These are phyloP conservation scores for Vireo griseus DNA, from an alignment of 2,797 vertebrate genomes.

Conservation along the genomic window DNA sequence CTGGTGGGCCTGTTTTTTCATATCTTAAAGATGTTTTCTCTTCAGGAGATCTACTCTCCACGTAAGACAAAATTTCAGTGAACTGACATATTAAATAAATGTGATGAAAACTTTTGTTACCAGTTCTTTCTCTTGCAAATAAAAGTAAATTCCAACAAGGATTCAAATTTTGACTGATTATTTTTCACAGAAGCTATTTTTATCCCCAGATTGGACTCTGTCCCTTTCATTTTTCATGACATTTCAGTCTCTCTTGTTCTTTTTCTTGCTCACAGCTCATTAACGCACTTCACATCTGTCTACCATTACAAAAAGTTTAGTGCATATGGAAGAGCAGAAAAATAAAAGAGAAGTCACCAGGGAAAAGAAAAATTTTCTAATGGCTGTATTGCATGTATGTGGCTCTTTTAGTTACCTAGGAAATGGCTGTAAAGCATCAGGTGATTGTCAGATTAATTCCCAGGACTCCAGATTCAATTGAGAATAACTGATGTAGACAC, in stretches of 20 bases:
- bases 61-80: neutral
- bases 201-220: neutral
- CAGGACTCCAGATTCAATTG: neutral
- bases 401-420: neutral
- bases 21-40: neutral
- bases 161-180: neutral
- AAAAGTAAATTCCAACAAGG: neutral
- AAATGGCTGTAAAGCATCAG: neutral
- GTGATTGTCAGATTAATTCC: neutral
- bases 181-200: neutral
- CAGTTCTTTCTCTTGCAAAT: neutral
- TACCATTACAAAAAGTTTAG: neutral
- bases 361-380: neutral
- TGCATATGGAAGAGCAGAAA: neutral
- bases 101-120: neutral
- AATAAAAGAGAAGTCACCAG: neutral
- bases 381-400: neutral
- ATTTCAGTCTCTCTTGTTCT: neutral
- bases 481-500: neutral
- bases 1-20: neutral
- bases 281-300: neutral
- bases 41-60: neutral
- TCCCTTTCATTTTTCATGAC: neutral
- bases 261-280: neutral
- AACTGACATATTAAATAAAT: neutral